phyloP scores from a whole-genome alignment of 2,888 invertebrate genomes.

The Balanococcus diminutus region DNA sequence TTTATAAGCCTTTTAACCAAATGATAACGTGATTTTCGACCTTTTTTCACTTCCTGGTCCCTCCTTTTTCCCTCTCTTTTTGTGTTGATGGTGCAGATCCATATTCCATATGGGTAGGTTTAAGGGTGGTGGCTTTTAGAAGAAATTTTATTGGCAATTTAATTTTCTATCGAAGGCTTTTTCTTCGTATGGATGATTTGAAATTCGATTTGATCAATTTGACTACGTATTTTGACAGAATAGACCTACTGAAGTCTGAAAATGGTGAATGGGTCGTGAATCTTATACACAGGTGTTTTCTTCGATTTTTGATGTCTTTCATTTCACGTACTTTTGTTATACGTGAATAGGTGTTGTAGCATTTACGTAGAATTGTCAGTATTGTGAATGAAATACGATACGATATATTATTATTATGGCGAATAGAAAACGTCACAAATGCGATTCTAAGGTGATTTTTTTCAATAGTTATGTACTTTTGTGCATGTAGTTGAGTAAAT shows the following conservation, averaged over 20 bases:
- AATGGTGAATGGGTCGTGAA: neutral
- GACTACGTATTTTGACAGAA: neutral
- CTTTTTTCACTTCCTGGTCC: neutral
- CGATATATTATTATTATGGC: neutral
- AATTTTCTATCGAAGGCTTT: neutral
- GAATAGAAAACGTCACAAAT: neutral
- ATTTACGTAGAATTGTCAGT: neutral
- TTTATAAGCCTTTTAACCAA: conserved; percentile 11
- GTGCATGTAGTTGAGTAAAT: neutral
- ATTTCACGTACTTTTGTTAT: too few relatives aligned
- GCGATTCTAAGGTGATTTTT: neutral
- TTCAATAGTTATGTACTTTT: neutral
- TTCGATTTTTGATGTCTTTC: neutral
- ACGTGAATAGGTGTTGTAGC: too few relatives aligned
- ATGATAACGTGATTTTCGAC: conserved; percentile 19
- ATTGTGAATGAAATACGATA: conserved; percentile 1
- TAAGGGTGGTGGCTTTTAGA: neutral
- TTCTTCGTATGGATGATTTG: neutral
- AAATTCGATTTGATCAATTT: neutral
- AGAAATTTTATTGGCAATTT: neutral
- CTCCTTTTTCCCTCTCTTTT: neutral
- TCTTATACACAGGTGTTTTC: neutral
- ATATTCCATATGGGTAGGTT: neutral
- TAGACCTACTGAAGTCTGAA: neutral
- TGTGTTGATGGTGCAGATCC: too few relatives aligned